A percentile compares a stretch with the other conserved stretches of the same genome.
Conservation (phyloP, 2,113 vertebrate species). For the Vulpes lagopus region DNA sequence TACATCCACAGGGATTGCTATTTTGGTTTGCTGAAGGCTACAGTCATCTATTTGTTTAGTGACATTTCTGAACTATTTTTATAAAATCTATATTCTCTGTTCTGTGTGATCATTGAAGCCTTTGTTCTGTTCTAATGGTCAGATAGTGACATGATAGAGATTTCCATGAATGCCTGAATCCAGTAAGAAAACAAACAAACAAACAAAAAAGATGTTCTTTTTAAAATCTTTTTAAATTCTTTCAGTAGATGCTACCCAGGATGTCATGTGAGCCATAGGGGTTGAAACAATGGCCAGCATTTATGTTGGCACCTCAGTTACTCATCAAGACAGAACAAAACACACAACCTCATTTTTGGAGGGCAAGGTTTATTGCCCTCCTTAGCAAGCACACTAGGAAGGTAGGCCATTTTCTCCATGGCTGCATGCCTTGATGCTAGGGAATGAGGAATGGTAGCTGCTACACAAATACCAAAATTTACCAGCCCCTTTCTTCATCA, state of each 20-base stretch:
- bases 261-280: not conserved
- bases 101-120: not conserved
- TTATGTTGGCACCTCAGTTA: not conserved
- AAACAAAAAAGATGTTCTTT: not conserved
- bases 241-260: not conserved
- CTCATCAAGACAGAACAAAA: not conserved
- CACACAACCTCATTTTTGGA: not conserved
- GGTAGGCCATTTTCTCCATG: not conserved
- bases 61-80: constrained; percentile 14
- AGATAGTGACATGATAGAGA: not conserved
- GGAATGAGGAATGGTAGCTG: not conserved
- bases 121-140: not conserved
- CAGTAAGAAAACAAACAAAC: not conserved
- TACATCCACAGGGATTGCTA: not conserved
- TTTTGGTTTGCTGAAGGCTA: not conserved
- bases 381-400: not conserved
- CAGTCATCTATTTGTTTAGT: not conserved
- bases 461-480: not conserved
- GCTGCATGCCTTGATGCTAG: not conserved
- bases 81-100: not conserved
- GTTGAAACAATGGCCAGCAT: not conserved
- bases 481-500: not conserved
- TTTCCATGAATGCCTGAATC: not conserved
- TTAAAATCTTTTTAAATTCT: not conserved
- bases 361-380: not conserved